phyloP scores from a whole-genome alignment of 2,888 invertebrate genomes.

The Drosophila vallismaia region DNA sequence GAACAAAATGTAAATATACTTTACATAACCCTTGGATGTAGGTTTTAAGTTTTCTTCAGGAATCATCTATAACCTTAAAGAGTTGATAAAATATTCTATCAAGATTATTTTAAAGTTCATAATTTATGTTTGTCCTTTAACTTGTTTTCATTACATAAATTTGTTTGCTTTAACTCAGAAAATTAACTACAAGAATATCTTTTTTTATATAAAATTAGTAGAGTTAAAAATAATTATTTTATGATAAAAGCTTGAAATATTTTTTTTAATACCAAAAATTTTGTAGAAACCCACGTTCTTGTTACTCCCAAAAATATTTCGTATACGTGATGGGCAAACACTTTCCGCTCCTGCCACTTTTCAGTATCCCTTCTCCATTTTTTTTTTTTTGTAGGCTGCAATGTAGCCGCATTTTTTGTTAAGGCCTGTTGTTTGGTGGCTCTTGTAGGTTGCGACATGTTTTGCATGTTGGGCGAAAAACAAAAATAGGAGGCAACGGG shows the following conservation, averaged over 20 bases:
- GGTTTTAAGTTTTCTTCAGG: too few relatives aligned
- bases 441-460: conserved; percentile 57
- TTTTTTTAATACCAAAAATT: conserved; percentile 3
- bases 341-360: conserved; percentile 33
- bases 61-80: too few relatives aligned
- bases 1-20: too few relatives aligned
- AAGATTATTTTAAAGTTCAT: too few relatives aligned
- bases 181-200: too few relatives aligned
- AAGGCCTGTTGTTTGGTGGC: conserved; percentile 17
- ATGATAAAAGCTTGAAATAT: background rate
- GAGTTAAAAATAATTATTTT: too few relatives aligned
- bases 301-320: conserved; percentile 25
- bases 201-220: too few relatives aligned
- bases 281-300: conserved; percentile 19
- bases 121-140: too few relatives aligned
- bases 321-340: conserved; percentile 51
- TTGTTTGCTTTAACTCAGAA: too few relatives aligned
- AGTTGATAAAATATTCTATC: too few relatives aligned
- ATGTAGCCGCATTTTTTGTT: conserved; percentile 69
- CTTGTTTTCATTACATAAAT: too few relatives aligned
- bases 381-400: conserved; percentile 41
- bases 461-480: conserved; percentile 59
- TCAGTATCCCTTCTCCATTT: conserved; percentile 16
- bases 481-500: conserved; percentile 6
- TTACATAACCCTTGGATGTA: too few relatives aligned